Base-by-base conservation (phyloP, 1,140 invertebrate species). In the Tetramorium parvispinum region DNA sequence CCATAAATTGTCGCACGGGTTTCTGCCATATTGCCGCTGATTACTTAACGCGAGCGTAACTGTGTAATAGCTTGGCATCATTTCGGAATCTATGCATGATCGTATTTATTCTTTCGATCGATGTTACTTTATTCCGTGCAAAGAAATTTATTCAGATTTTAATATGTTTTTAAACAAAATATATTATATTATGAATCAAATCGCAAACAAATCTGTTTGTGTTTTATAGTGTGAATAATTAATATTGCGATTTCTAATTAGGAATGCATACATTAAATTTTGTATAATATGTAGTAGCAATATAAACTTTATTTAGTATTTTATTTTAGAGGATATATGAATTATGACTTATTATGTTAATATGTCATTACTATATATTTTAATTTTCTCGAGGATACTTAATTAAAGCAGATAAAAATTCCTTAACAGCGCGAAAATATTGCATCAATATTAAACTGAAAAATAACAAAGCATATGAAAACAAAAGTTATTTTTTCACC, bases 1-100 rank as follows among this genome's bases (percentile, higher is more conserved):
- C 79, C 68, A 83, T 75, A 83, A 83, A 83, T 83, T 73, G 79
- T 75, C 53, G n/a, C 63, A 7, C 21, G 21, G 13, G 8, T 40
- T 32, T n/a, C 51, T 16, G 40, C 3, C 27, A 40, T 32, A 37
- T 46, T 43, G 49, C 37, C 40, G 18, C 53, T 21, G 27, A 83
- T 83, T 83, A 83, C 71, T 83, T 83, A 61, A 70, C 65, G 63
- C 51, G 37, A 49, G 8, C n/a, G 24, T 37, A 61, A 81, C 18
- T 37, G 21, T 21, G 16, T 70, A 81, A 83, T 75, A 37, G 40
- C 68, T 46, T 11, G 24, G 24, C 40, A 24, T 61, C 40, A 59
- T 49, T 83, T 73, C 1, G 51, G 43, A 46, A 18, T 24, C 40
- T 40, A 51, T 37, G 49, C 8, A 46, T 13, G n/a, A 57, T 75